phyloP scores from a whole-genome alignment of 2,797 vertebrate genomes.

The Anabas testudineus region DNA sequence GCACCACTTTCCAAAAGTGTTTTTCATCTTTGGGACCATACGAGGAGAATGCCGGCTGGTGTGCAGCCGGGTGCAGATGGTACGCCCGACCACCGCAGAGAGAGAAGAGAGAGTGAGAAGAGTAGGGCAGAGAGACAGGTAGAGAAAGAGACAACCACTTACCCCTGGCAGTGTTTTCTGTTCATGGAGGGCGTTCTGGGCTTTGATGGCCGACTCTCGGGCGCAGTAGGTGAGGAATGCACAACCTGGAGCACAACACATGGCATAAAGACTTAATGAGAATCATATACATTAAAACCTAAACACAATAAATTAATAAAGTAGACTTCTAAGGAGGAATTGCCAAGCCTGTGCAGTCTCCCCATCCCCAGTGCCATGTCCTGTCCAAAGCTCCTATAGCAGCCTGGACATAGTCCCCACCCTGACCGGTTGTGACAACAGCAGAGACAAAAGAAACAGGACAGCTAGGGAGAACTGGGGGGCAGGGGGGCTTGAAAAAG shows the following conservation, averaged over 20 bases:
- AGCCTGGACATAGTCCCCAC: conserved; percentile 56
- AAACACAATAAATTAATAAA: conserved; percentile 2
- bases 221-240: conserved; percentile 99
- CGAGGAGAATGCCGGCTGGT: conserved; percentile 67
- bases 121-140: conserved; percentile 21
- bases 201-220: conserved; percentile 98
- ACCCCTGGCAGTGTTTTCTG: conserved; percentile 99
- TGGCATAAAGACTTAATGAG: conserved; percentile 34
- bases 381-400: conserved; percentile 63
- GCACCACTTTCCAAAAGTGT: conserved; percentile 77
- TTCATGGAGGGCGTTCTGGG: conserved; percentile 97
- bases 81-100: conserved; percentile 61
- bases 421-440: conserved; percentile 74
- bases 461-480: conserved; percentile 36
- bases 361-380: conserved; percentile 58
- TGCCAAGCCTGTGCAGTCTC: conserved; percentile 44
- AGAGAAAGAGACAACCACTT: conserved; percentile 75
- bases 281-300: not conserved
- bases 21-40: conserved; percentile 72
- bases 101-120: conserved; percentile 21
- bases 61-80: conserved; percentile 71
- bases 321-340: conserved; percentile 44
- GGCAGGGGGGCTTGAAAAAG: conserved; percentile 1
- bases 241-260: conserved; percentile 87
- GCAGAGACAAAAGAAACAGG: conserved; percentile 62